Percentiles rank a stretch among this genome's conserved stretches.
Conservation (phyloP, 2,797 vertebrate species). For the Labeo calbasu region DNA sequence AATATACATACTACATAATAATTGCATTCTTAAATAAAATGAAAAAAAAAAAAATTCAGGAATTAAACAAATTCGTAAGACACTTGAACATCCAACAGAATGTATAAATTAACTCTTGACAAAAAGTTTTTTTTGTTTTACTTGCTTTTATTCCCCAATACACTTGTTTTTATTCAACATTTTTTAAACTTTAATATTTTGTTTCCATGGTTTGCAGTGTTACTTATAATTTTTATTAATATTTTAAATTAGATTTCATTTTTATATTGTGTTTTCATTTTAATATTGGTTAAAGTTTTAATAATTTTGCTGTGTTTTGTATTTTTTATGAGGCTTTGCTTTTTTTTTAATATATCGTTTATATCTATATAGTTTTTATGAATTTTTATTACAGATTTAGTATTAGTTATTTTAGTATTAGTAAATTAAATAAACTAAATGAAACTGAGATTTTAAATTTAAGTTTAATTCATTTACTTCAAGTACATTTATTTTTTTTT, state of each 20-base stretch:
- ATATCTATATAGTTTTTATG: background rate
- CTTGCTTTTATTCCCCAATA: background rate
- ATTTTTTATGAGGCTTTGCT: background rate
- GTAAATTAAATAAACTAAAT: background rate
- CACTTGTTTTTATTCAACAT: background rate
- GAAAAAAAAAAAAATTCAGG: background rate
- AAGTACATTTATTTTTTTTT: background rate
- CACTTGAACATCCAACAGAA: background rate
- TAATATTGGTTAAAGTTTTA: background rate
- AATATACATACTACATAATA: background rate
- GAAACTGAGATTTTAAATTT: background rate
- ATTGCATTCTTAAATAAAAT: background rate
- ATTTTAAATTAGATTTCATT: background rate
- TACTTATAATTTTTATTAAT: background rate
- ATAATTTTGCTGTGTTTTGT: background rate
- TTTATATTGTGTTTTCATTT: background rate
- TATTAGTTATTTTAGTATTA: background rate
- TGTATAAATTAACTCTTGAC: background rate
- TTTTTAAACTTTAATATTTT: background rate
- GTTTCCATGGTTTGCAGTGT: background rate
- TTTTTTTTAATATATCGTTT: background rate
- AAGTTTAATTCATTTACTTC: background rate
- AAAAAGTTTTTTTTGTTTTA: background rate
- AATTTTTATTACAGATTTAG: background rate
- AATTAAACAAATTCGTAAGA: too few species aligned